phyloP scores from a whole-genome alignment of 2,888 invertebrate species.

The Ariolimax columbianus region DNA sequence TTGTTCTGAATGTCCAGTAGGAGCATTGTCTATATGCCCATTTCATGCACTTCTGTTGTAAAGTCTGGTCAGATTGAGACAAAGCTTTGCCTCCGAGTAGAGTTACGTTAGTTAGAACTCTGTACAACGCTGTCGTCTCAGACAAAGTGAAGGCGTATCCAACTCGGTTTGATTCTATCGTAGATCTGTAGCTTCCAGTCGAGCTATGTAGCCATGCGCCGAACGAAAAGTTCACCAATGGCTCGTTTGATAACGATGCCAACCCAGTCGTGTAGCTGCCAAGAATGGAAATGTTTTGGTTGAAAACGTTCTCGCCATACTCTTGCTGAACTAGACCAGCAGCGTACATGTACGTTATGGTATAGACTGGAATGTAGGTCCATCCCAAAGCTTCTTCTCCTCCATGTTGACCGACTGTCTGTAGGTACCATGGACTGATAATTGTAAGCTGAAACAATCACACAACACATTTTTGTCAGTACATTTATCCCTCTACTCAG shows the following conservation, averaged over 20 bases:
- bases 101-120: constrained; percentile 36
- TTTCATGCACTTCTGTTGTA: neutral
- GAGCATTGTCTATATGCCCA: constrained; percentile 20
- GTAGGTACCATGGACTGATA: constrained; percentile 50
- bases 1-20: neutral
- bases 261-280: constrained; percentile 31
- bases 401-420: constrained; percentile 32
- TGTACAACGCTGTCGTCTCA: constrained; percentile 44
- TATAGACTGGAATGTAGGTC: neutral
- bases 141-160: constrained; percentile 10
- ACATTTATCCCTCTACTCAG: no score
- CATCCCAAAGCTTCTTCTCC: constrained; percentile 26
- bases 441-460: constrained; percentile 51
- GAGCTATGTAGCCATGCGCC: constrained; percentile 38
- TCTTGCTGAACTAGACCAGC: neutral
- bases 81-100: constrained; percentile 43
- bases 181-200: neutral
- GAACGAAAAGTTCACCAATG: constrained; percentile 45
- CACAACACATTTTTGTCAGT: no score
- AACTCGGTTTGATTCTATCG: neutral
- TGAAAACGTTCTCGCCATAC: neutral
- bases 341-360: neutral
- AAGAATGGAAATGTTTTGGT: constrained; percentile 37
- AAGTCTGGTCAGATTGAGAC: neutral
- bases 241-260: neutral